These are phyloP conservation scores for Nephrotoma guestfalica DNA, from an alignment of 2,888 invertebrate species.

Conservation along the genomic window DNA sequence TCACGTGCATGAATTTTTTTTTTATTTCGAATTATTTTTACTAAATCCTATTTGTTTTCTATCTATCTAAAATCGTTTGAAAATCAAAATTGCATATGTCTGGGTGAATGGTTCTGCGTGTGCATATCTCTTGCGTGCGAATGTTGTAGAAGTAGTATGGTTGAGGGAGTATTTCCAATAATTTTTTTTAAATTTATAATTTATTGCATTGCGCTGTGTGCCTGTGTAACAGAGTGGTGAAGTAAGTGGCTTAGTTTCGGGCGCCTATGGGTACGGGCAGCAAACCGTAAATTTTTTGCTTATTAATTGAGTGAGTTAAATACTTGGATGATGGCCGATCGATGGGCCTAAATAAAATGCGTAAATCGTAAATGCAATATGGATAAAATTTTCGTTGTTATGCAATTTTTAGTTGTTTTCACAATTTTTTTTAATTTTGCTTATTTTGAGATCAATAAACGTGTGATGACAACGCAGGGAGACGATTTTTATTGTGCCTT, in stretches of 20 bases:
- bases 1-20: slow-evolving; percentile 8
- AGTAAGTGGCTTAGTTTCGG: too few species aligned
- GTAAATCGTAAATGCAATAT: neutral
- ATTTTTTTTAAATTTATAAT: neutral
- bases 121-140: neutral
- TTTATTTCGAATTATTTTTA: neutral
- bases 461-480: neutral
- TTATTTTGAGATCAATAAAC: neutral
- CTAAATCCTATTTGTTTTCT: neutral
- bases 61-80: neutral
- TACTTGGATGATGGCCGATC: neutral
- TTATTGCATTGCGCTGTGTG: neutral
- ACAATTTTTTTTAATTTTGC: neutral
- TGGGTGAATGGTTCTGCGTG: slow-evolving; percentile 39
- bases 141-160: neutral
- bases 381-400: neutral
- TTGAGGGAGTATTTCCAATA: neutral
- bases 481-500: neutral
- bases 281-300: too few species aligned
- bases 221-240: neutral
- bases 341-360: neutral
- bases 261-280: too few species aligned
- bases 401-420: neutral
- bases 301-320: neutral
- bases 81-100: slow-evolving; percentile 41